Evolutionary conservation across 2,113 vertebrate genomes (phyloP).

Genomic region (Tinamus guttatus): DNA sequence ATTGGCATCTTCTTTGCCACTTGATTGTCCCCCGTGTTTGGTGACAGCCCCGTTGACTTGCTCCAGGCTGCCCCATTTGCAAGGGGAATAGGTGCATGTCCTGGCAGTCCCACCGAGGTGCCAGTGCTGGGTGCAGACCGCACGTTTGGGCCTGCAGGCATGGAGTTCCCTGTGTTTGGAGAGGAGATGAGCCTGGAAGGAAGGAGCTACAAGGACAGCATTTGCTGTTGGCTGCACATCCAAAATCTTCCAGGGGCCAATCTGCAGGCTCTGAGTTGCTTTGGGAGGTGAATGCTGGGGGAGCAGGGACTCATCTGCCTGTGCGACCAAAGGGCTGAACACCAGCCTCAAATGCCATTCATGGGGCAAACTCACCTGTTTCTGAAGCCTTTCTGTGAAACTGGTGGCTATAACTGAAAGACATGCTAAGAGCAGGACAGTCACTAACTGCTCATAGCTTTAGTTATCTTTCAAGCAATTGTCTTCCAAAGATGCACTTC

Average conservation of each 20-base stretch:
- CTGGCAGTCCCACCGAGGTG: background rate
- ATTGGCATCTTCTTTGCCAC: background rate
- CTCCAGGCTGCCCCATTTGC: background rate
- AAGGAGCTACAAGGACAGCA: background rate
- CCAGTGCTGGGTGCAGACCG: background rate
- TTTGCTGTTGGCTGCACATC: background rate
- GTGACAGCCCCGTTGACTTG: background rate
- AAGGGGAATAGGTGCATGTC: accelerated
- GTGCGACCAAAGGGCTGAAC: background rate
- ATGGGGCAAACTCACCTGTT: background rate
- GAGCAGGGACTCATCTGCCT: background rate
- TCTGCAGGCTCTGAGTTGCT: background rate
- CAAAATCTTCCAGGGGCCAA: background rate
- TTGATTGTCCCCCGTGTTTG: background rate
- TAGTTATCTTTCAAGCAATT: background rate
- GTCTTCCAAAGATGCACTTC: background rate
- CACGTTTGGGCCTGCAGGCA: background rate
- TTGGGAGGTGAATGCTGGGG: background rate
- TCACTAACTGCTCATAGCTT: background rate
- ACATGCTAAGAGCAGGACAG: background rate
- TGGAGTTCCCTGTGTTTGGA: background rate
- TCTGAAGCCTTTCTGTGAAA: background rate
- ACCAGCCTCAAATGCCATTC: background rate
- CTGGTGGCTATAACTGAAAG: background rate
- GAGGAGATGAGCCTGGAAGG: background rate